phyloP scores from a whole-genome alignment of 2,113 vertebrate species.

The Rhombomys opimus region DNA sequence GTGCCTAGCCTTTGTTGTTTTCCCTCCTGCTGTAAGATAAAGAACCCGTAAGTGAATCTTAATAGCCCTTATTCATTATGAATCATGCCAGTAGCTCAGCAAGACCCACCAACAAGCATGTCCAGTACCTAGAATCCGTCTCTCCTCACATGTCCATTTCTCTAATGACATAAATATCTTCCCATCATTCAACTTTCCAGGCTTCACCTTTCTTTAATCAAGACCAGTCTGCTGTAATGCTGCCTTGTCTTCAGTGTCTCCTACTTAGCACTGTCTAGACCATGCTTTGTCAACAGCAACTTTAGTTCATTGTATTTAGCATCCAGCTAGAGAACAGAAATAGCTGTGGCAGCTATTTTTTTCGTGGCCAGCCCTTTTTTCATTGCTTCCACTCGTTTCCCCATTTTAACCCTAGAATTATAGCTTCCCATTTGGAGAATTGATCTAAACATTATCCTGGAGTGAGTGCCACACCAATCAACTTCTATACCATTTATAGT shows the following conservation, averaged over 20 bases:
- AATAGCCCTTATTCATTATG: not conserved
- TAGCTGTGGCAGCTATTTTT: not conserved
- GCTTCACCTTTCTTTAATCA: not conserved
- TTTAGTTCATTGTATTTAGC: not conserved
- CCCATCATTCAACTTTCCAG: not conserved
- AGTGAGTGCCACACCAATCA: not conserved
- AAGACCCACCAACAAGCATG: fast-evolving
- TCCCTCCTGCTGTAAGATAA: not conserved
- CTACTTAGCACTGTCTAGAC: not conserved
- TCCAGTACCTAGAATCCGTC: not conserved
- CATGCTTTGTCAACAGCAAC: not conserved
- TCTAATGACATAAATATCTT: not conserved
- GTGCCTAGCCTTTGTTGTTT: not conserved
- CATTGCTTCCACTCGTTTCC: not conserved
- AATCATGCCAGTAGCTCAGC: not conserved
- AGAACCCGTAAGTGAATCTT: not conserved
- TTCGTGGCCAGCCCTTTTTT: not conserved
- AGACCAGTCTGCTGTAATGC: not conserved
- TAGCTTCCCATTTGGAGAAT: not conserved
- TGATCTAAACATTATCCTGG: not conserved
- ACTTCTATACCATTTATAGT: not conserved
- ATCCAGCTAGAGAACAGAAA: not conserved
- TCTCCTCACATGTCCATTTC: not conserved
- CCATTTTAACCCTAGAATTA: not conserved
- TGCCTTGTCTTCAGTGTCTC: not conserved